Base-by-base conservation (phyloP, 2,113 vertebrate genomes). In the Odocoileus virginianus region DNA sequence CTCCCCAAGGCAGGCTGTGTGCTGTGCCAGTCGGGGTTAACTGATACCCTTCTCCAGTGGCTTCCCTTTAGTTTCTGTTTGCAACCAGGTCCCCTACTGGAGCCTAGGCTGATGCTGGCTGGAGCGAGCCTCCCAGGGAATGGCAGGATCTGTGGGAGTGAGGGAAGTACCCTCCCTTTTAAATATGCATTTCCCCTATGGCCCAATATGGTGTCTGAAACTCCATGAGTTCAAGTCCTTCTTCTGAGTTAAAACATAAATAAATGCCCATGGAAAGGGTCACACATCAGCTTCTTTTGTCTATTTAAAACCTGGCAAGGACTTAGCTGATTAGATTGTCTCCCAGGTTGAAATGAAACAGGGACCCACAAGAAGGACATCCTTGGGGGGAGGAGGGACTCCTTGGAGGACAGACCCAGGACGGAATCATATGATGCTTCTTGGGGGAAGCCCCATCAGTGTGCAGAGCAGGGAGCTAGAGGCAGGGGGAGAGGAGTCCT, bases 201-300 rank as follows among this genome's bases (percentile, higher is more conserved):
- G 67, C 3, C 91, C 45, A 83, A 55, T 3, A 2, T 25, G 36
- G 43, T 23, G 79, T 52, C 83, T 67, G 67, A 94, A 93, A 83
- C 67, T 21, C 50, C 58, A 36, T 55, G 40, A 17, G 28, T 47
- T 64, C 47, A 50, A 93, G 43, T 28, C 76, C 67, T 84, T 89
- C 64, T 71, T 67, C 83, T 94, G 43, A 96, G 27, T 89, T 76
- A 91, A 91, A 54, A 76, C 55, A 78, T 36, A 92, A 95, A 55
- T 60, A 89, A 94, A 60, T 60, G 40, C 9, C 81, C 45, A 45
- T 2, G 4, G 58, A 58, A 81, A 14, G 8, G 43, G 55, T 61
- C 47, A 67, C 45, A n/a, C 11, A 16, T 5, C n/a, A 36, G 40
- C 50, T 79, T 9, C 7, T 64, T n/a, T 30, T 85, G 1, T n/a